phyloP scores from a whole-genome alignment of 2,797 vertebrate species.

The Pangasius larnaudii region DNA sequence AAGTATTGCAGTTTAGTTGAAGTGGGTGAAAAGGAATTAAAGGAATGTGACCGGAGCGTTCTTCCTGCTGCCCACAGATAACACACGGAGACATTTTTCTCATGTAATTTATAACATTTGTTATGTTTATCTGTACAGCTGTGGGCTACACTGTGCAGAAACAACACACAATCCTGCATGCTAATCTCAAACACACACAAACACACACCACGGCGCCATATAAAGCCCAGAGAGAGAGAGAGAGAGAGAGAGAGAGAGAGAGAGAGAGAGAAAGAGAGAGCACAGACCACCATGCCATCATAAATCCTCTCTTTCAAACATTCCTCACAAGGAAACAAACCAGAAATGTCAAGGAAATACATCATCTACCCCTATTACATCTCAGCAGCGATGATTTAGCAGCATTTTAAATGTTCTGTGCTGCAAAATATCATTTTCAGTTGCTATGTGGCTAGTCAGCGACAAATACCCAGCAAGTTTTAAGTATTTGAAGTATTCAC shows the following conservation, averaged over 20 bases:
- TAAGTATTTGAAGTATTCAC: neutral
- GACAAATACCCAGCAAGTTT: neutral
- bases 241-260: neutral
- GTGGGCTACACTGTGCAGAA: neutral
- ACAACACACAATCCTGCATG: neutral
- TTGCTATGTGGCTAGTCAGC: neutral
- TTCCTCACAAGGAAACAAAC: neutral
- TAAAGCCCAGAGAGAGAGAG: conserved; percentile 7
- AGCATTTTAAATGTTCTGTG: neutral
- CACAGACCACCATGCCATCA: neutral
- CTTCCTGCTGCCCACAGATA: neutral
- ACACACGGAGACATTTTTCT: neutral
- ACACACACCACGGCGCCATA: conserved; percentile 21
- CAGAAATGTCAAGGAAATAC: neutral
- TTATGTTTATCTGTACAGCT: neutral
- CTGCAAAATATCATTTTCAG: neutral
- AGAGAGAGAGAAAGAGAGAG: neutral
- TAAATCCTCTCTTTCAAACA: conserved; percentile 1
- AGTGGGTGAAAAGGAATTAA: neutral
- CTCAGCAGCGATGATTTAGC: neutral
- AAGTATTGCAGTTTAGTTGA: no score
- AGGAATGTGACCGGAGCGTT: neutral
- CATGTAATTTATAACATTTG: neutral
- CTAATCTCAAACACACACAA: neutral
- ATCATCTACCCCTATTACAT: neutral